Percentiles rank a stretch among this genome's conserved stretches.
These are phyloP conservation scores for Kuschelorhynchus macadamiae DNA, from an alignment of 2,888 invertebrate species.

Conservation along the genomic window DNA sequence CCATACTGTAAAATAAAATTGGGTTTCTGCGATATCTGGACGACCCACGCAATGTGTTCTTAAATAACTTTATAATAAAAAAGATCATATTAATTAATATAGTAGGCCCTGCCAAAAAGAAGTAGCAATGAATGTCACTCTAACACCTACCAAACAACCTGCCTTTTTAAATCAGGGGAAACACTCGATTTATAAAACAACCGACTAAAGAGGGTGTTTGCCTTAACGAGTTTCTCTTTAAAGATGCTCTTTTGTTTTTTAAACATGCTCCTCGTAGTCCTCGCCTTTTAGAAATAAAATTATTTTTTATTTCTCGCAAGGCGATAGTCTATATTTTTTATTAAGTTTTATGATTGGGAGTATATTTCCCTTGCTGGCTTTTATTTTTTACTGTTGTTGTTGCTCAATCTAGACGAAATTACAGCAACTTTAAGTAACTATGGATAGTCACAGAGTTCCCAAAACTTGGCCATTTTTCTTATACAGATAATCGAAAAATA, in stretches of 20 bases:
- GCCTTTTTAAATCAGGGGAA: conserved; percentile 55
- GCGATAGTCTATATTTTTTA: conserved; percentile 42
- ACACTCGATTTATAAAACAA: conserved; percentile 65
- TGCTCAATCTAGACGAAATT: conserved; percentile 7
- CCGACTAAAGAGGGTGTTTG: conserved; percentile 67
- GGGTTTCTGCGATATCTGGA: no score
- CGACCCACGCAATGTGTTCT: no score
- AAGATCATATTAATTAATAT: conserved; percentile 15
- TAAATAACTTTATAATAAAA: no score
- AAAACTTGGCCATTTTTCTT: no score
- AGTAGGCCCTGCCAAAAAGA: conserved; percentile 42
- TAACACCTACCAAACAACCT: conserved; percentile 51
- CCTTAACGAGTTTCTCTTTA: conserved; percentile 67
- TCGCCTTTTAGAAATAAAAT: conserved; percentile 46
- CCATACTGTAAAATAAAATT: no score
- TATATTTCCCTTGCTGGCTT: conserved; percentile 33
- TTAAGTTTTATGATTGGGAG: conserved; percentile 47
- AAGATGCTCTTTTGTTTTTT: conserved; percentile 59
- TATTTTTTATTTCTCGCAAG: conserved; percentile 44
- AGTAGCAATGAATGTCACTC: conserved; percentile 50
- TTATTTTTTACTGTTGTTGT: conserved; percentile 36
- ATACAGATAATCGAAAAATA: no score
- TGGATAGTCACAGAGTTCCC: no score
- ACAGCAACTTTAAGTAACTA: no score
- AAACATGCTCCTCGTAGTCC: conserved; percentile 33